Conservation (phyloP, 2,113 vertebrate species). For the Halichoeres trimaculatus region DNA sequence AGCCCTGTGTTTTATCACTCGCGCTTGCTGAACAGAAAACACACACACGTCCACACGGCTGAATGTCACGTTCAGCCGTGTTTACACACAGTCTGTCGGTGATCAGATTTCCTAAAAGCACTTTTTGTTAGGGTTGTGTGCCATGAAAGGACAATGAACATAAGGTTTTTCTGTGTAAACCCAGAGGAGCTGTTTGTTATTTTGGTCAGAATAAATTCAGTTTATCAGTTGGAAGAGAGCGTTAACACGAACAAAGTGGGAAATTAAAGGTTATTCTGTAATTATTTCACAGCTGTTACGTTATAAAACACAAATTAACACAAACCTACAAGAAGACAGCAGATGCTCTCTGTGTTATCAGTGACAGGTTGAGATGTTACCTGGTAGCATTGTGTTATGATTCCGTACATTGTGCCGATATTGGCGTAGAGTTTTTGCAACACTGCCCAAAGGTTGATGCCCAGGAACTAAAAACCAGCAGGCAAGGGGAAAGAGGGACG, state of each 20-base stretch:
- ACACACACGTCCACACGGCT: conserved; percentile 39
- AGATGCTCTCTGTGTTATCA: not conserved
- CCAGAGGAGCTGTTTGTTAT: not conserved
- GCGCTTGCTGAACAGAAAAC: conserved; percentile 32
- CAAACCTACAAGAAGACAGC: not conserved
- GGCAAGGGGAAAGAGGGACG: too few relatives aligned
- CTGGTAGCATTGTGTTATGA: too few relatives aligned
- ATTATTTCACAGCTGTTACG: not conserved
- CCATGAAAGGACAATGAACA: conserved; percentile 52
- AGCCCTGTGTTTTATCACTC: conserved; percentile 58
- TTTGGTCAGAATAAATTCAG: too few relatives aligned
- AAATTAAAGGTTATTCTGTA: not conserved
- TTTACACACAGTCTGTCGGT: conserved; percentile 44
- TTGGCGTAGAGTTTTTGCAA: too few relatives aligned
- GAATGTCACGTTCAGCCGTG: conserved; percentile 28
- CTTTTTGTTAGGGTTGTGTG: conserved; percentile 10
- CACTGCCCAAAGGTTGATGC: too few relatives aligned
- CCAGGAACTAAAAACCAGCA: too few relatives aligned
- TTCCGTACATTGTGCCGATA: too few relatives aligned
- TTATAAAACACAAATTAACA: not conserved
- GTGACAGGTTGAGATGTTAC: too few relatives aligned
- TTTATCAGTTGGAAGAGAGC: not conserved
- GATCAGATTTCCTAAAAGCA: conserved; percentile 30
- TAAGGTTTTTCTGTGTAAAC: not conserved
- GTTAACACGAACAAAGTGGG: not conserved